Evolutionary conservation across 2,888 invertebrate genomes (phyloP).

Genomic region (Oasisia sp.): DNA sequence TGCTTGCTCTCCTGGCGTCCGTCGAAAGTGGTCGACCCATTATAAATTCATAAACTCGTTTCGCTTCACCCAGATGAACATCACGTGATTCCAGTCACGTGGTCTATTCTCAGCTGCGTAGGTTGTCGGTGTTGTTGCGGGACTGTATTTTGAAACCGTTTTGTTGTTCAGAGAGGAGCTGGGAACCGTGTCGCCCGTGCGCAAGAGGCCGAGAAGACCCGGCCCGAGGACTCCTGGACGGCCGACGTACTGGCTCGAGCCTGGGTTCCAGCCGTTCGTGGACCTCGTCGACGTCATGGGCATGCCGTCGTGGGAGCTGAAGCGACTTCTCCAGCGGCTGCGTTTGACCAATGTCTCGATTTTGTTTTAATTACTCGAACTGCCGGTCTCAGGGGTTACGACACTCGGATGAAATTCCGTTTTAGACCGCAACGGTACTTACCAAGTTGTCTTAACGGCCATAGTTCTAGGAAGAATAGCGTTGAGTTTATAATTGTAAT

Average conservation of each 20-base stretch:
- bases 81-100: neutral
- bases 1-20: no score
- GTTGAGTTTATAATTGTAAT: no score
- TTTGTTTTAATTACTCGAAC: neutral
- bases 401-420: neutral
- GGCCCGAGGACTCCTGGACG: neutral
- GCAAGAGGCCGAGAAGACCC: neutral
- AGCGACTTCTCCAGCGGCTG: neutral
- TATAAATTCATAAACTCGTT: neutral
- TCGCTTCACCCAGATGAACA: neutral
- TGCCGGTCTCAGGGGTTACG: neutral
- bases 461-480: no score
- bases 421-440: neutral
- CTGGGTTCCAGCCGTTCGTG: neutral
- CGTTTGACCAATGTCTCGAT: neutral
- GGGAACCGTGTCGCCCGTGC: neutral
- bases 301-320: neutral
- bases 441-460: no score
- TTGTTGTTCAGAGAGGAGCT: neutral
- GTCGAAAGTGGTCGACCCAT: no score
- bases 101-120: neutral
- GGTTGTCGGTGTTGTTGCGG: neutral
- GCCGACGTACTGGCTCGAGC: neutral
- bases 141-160: neutral
- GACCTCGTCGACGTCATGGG: neutral